Conservation (phyloP, 2,113 vertebrate species). For the Columba janthina region DNA sequence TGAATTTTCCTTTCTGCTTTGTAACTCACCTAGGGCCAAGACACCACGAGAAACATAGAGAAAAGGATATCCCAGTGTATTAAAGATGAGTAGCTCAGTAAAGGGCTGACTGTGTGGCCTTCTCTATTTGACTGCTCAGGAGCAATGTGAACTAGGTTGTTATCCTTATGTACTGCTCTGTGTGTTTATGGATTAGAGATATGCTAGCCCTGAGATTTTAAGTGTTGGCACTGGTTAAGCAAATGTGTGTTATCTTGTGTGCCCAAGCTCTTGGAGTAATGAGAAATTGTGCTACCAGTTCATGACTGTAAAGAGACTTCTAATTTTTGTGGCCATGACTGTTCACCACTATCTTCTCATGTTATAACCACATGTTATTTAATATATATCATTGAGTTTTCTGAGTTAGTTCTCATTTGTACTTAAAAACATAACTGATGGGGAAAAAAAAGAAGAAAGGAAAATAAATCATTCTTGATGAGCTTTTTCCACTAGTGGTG, state of each 20-base stretch:
- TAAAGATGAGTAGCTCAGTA: not conserved
- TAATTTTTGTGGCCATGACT: not conserved
- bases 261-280: not conserved
- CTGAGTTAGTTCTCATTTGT: not conserved
- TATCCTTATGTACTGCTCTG: not conserved
- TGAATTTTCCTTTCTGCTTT: slow-evolving; percentile 8
- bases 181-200: not conserved
- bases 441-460: not conserved
- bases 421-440: not conserved
- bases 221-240: not conserved
- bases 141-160: not conserved
- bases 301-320: not conserved
- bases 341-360: not conserved
- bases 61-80: not conserved
- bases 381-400: not conserved
- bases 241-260: not conserved
- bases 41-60: not conserved
- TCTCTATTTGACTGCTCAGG: not conserved
- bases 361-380: not conserved
- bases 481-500: not conserved
- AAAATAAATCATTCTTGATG: not conserved
- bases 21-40: slow-evolving; percentile 19
- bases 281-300: not conserved
- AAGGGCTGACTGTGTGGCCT: not conserved
- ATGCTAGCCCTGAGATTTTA: not conserved